Percentiles rank a stretch among this genome's conserved stretches.
Conservation (phyloP, 2,888 invertebrate species). For the Stictocephala bisonia region DNA sequence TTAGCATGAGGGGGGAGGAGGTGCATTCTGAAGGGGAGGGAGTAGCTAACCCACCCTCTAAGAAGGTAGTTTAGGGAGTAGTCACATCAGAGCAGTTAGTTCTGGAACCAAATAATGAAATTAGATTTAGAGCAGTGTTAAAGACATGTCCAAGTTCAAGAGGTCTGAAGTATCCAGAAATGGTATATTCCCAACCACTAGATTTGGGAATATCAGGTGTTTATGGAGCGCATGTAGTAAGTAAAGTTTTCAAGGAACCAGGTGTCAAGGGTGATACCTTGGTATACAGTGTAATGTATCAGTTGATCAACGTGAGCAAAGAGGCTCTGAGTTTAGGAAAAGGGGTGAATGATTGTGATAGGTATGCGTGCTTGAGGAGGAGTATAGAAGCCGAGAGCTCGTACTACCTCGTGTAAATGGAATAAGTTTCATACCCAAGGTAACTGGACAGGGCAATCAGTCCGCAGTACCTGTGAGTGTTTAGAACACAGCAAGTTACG, state of each 20-base stretch:
- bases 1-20: neutral
- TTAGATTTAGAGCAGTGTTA: conserved; percentile 3
- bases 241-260: conserved; percentile 19
- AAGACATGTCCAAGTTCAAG: neutral
- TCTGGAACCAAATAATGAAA: neutral
- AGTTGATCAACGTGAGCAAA: neutral
- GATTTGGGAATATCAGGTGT: neutral
- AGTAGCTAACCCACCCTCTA: conserved; percentile 1
- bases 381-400: neutral
- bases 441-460: too few species aligned
- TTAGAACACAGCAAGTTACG: too few species aligned
- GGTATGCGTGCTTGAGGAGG: conserved; percentile 1
- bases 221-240: neutral
- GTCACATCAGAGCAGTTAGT: neutral
- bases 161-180: neutral
- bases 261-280: neutral
- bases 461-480: too few species aligned
- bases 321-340: neutral
- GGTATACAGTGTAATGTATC: neutral
- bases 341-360: neutral
- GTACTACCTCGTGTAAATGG: too few species aligned
- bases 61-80: neutral
- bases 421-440: too few species aligned
- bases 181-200: neutral
- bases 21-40: neutral